These are phyloP conservation scores for Eidolon helvum DNA, from an alignment of 2,113 vertebrate genomes.

Conservation along the genomic window DNA sequence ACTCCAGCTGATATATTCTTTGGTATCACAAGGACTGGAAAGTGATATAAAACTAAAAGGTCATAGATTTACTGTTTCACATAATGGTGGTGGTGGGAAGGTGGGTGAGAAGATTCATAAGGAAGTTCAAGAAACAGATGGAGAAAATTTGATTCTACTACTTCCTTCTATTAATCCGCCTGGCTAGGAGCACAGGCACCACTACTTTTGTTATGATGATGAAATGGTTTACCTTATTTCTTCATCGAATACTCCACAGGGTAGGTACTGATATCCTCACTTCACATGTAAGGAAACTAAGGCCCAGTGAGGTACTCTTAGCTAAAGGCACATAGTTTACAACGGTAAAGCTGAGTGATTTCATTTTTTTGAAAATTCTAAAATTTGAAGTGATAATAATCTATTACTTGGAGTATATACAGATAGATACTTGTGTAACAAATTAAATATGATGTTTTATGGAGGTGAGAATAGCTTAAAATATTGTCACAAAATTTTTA, in stretches of 20 bases:
- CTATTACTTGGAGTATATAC: neutral
- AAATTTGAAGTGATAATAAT: neutral
- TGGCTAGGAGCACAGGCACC: neutral
- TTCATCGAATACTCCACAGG: neutral
- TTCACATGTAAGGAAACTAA: neutral
- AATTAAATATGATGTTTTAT: neutral
- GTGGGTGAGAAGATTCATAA: neutral
- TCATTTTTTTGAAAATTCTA: neutral
- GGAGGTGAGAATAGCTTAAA: neutral
- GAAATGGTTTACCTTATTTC: neutral
- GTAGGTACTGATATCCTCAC: neutral
- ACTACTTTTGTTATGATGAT: neutral
- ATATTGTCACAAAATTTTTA: neutral
- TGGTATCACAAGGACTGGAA: neutral
- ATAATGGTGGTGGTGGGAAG: neutral
- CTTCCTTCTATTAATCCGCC: neutral
- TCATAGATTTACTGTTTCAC: neutral
- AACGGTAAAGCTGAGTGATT: neutral
- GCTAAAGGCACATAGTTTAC: neutral
- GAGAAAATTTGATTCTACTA: neutral
- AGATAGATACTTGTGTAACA: neutral
- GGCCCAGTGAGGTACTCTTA: neutral
- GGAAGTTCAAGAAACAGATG: neutral
- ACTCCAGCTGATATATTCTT: neutral
- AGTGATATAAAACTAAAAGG: neutral